Evolutionary conservation across 37 sponge, comb jelly and placozoan species (phyloP).

Genomic region (Eunapius fragilis): DNA sequence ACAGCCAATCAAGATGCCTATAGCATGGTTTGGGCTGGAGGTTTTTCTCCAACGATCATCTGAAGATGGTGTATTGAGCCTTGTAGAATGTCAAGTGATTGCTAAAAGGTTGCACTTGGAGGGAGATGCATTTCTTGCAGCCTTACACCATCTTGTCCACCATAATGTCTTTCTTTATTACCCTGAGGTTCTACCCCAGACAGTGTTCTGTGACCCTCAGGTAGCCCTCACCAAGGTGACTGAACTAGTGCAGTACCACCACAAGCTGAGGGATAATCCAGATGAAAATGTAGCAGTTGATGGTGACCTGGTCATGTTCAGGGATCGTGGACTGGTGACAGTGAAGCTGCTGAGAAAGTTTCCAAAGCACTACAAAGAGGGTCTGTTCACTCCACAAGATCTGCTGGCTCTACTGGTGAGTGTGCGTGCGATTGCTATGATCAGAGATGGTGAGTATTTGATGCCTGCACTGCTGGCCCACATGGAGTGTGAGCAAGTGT

Average conservation of each 20-base stretch:
- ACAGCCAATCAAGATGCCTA: not conserved
- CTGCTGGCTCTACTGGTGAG: not conserved
- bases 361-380: not conserved
- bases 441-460: not conserved
- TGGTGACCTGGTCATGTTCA: conserved; percentile 4
- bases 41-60: not conserved
- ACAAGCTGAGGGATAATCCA: not conserved
- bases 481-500: no score
- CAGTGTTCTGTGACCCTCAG: conserved; percentile 6
- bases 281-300: not conserved
- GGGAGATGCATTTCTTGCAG: not conserved
- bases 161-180: conserved; percentile 11
- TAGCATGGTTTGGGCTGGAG: conserved; percentile 10
- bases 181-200: not conserved
- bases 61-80: not conserved
- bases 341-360: not conserved
- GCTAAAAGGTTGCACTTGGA: not conserved
- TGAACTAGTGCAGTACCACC: conserved; percentile 8
- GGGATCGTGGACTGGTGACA: conserved; percentile 3
- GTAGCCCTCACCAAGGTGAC: conserved; percentile 10
- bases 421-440: not conserved
- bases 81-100: conserved; percentile 1
- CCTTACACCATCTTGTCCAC: not conserved
- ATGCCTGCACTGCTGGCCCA: conserved; percentile 1
- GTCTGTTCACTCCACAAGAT: not conserved